A percentile compares a stretch with the other conserved stretches of the same genome.
Evolutionary conservation across 2,113 vertebrate genomes (phyloP).

Genomic region (Pyxicephalus adspersus): DNA sequence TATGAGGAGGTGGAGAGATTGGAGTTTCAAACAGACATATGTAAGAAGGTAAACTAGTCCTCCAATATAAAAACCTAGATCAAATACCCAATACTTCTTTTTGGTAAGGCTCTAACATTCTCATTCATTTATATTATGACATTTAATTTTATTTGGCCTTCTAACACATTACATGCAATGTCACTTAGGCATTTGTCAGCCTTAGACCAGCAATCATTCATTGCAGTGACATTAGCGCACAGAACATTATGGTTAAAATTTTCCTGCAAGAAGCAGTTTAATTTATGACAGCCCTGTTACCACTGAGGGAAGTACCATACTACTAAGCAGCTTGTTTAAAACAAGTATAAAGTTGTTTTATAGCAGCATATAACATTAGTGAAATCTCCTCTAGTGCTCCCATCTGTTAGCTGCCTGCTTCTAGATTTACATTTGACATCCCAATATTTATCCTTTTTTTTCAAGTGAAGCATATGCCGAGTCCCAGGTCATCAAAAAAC

Average conservation of each 20-base stretch:
- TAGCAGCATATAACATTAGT: constrained; percentile 21
- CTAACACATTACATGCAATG: background rate
- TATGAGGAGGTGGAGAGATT: too few relatives aligned
- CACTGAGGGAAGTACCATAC: background rate
- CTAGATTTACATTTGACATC: constrained; percentile 14
- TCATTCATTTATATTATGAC: too few relatives aligned
- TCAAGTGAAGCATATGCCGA: background rate
- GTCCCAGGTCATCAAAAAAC: background rate
- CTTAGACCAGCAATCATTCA: background rate
- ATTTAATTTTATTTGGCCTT: too few relatives aligned
- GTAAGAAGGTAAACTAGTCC: too few relatives aligned
- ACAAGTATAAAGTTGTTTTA: constrained; percentile 24
- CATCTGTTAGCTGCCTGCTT: background rate
- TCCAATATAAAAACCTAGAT: too few relatives aligned
- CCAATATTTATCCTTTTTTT: constrained; percentile 15
- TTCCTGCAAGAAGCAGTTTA: background rate
- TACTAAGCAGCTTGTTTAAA: constrained; percentile 1
- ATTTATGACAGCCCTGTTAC: constrained; percentile 13
- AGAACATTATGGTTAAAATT: background rate
- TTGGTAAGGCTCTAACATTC: too few relatives aligned
- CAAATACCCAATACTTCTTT: too few relatives aligned
- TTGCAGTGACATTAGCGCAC: background rate
- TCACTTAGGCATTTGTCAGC: background rate
- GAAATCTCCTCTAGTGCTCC: background rate
- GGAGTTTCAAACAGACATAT: too few relatives aligned